Evolutionary conservation across 30 jellyfish, hydroid and myxozoan species (phyloP).

Genomic region (Pseudorhiza aurosa): DNA sequence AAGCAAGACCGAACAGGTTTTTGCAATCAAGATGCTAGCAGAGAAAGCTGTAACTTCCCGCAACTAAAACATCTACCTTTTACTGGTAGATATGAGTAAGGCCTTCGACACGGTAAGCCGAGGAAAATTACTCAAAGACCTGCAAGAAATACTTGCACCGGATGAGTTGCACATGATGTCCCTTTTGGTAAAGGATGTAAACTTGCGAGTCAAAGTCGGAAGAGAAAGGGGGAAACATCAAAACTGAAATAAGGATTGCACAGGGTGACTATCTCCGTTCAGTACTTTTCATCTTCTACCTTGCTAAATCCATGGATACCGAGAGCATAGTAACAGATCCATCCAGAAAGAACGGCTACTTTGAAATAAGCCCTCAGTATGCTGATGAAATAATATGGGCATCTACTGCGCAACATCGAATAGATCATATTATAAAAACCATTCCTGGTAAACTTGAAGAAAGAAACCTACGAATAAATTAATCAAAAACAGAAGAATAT

Average conservation of each 20-base stretch:
- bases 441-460: slow-evolving; percentile 47
- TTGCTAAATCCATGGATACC: slow-evolving; percentile 42
- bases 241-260: slow-evolving; percentile 55
- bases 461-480: slow-evolving; percentile 38
- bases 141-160: slow-evolving; percentile 18
- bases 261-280: slow-evolving; percentile 73
- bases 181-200: slow-evolving; percentile 20
- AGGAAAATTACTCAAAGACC: slow-evolving; percentile 33
- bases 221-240: slow-evolving; percentile 8
- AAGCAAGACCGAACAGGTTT: slow-evolving; percentile 66
- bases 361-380: slow-evolving; percentile 52
- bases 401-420: slow-evolving; percentile 47
- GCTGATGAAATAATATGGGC: slow-evolving; percentile 79
- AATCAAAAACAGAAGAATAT: slow-evolving; percentile 59
- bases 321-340: slow-evolving; percentile 40
- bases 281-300: slow-evolving; percentile 48
- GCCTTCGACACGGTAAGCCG: slow-evolving; percentile 70
- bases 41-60: slow-evolving; percentile 64
- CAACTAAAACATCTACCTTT: slow-evolving; percentile 54
- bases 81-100: slow-evolving; percentile 73
- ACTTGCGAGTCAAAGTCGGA: slow-evolving; percentile 26
- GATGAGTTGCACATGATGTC: slow-evolving; percentile 57
- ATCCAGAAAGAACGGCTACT: slow-evolving; percentile 25
- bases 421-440: slow-evolving; percentile 42
- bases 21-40: slow-evolving; percentile 63